A percentile compares a stretch with the other conserved stretches of the same genome.
Evolutionary conservation across 2,797 vertebrate species (phyloP).

Genomic region (Clarias platycephalus): DNA sequence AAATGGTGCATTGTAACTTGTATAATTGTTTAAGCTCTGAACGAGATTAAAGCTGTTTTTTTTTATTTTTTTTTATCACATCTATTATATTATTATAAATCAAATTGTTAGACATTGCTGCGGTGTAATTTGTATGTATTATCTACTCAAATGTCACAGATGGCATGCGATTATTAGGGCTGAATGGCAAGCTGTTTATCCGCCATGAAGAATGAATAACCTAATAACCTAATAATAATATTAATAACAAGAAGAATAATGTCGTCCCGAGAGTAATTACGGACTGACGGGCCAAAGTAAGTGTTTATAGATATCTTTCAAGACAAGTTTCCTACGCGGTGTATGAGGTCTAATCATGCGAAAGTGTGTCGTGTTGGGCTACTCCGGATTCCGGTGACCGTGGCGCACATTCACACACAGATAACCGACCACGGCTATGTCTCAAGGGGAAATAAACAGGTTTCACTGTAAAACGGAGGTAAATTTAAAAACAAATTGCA

Average conservation of each 20-base stretch:
- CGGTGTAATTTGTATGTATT: conserved; percentile 69
- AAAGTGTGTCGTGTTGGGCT: conserved; percentile 18
- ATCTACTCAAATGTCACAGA: conserved; percentile 58
- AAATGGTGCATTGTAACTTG: conserved; percentile 6
- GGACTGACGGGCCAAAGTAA: not conserved
- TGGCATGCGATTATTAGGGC: conserved; percentile 46
- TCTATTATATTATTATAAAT: conserved; percentile 27
- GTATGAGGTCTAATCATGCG: conserved; percentile 3
- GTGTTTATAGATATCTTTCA: not conserved
- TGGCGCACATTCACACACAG: conserved; percentile 51
- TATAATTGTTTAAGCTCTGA: not conserved
- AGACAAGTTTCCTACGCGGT: not conserved
- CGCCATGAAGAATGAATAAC: conserved; percentile 20
- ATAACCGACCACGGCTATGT: conserved; percentile 14
- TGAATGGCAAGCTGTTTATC: conserved; percentile 50
- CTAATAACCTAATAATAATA: not conserved
- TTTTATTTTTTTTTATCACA: not conserved
- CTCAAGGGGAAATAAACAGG: conserved; percentile 8
- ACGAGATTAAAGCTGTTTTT: not conserved
- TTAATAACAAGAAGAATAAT: not conserved
- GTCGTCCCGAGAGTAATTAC: not conserved
- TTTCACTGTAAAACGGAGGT: not conserved
- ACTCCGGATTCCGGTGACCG: conserved; percentile 38
- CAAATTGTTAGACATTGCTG: conserved; percentile 21
- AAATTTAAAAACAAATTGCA: not conserved